Base-by-base conservation (phyloP, 1,140 invertebrate species). In the Plectrocnemia conspersa region DNA sequence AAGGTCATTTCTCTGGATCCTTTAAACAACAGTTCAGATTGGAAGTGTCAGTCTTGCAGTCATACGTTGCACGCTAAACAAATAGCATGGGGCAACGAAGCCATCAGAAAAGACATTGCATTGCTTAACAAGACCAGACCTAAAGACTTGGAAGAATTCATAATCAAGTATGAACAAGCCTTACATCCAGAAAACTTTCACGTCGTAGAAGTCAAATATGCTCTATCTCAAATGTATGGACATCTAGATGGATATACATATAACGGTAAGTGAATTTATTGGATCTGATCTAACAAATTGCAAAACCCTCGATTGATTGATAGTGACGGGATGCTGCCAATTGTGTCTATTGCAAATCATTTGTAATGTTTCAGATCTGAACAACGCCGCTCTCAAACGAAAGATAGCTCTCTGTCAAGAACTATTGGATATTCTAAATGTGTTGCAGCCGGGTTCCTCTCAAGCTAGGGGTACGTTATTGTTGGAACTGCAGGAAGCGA, bases 351-450 rank as follows among this genome's bases (percentile, higher is more conserved):
- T n/a, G n/a, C n/a, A n/a, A 22, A 15, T 9, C 15, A 9, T 47
- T 27, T 41, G 56, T 48, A 45, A 59, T 50, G 59, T 73, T 73
- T 10, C 67, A 82, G 82, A 84, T 45, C 62, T 85, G 0, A 64
- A 75, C 3, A 76, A 79, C n/a, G 64, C 75, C 13, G 64, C 76
- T 1, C 60, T 86, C 0, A 68, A 77, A 33, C 68, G 82, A 10
- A 85, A 86, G 67, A 73, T 82, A 22, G 69, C 79, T 9, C 69
- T 87, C 0, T 85, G 83, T 47, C 69, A 81, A 22, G 83, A 88
- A 54, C 65, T 87, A 1, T 60, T 86, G 1, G 73, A 79, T 40
- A 58, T 86, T 25, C 74, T 81, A 6, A 75, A 82, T 40, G 67
- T 78, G 32, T 65, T 88, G 42, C 80, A 82, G 32, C 81, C 82